Conservation (phyloP, 2,113 vertebrate species). For the Desmodus rotundus region DNA sequence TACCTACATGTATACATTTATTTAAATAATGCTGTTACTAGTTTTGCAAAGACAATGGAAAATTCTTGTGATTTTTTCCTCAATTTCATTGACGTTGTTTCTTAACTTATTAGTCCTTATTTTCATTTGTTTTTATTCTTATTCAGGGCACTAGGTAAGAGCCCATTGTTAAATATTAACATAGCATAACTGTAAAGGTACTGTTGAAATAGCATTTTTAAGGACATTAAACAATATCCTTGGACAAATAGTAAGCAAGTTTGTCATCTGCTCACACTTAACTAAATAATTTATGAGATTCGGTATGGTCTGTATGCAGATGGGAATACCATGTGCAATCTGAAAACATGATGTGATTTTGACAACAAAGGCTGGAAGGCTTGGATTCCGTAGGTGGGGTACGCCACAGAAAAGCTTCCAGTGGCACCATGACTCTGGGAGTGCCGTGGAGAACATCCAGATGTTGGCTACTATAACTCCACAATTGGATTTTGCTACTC, state of each 20-base stretch:
- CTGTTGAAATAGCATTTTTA: neutral
- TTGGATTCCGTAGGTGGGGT: neutral
- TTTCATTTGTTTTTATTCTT: neutral
- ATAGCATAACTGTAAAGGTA: neutral
- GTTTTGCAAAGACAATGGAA: neutral
- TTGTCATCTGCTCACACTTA: neutral
- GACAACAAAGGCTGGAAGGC: neutral
- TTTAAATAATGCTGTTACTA: neutral
- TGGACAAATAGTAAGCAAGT: neutral
- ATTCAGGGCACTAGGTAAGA: neutral
- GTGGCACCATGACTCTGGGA: neutral
- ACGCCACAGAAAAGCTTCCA: neutral
- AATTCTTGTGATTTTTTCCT: neutral
- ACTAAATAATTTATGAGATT: constrained; percentile 21
- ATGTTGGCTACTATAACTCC: neutral
- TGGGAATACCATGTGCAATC: neutral
- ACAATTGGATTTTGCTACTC: neutral
- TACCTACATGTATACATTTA: neutral
- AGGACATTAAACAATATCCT: neutral
- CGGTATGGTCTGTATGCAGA: neutral
- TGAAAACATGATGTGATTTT: neutral
- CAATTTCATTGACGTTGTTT: neutral
- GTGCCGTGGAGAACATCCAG: neutral
- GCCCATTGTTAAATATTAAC: neutral
- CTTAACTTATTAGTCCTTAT: neutral